Conservation (phyloP, 2,113 vertebrate genomes). For the Oryzias curvinotus region DNA sequence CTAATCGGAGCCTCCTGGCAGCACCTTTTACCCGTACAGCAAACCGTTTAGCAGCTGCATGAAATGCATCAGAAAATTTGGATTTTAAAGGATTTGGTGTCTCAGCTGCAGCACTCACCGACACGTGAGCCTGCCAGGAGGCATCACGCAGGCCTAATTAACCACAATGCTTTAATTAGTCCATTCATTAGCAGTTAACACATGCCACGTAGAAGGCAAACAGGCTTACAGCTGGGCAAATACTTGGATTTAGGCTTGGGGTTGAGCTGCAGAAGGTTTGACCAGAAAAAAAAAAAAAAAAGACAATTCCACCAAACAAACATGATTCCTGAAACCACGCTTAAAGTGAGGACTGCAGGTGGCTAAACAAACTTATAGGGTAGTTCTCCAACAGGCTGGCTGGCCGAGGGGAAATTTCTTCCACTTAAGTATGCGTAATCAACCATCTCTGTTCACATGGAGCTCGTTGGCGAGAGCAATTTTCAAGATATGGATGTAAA, state of each 20-base stretch:
- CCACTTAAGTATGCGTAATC: slow-evolving; percentile 9
- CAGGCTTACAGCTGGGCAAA: slow-evolving; percentile 74
- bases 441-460: slow-evolving; percentile 20
- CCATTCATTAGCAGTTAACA: slow-evolving; percentile 72
- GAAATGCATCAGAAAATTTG: slow-evolving; percentile 27
- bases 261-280: slow-evolving; percentile 39
- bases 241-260: slow-evolving; percentile 47
- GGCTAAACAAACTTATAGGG: background rate
- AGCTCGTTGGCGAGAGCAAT: slow-evolving; percentile 25
- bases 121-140: slow-evolving; percentile 3
- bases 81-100: slow-evolving; percentile 18
- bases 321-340: background rate
- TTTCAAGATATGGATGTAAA: slow-evolving; percentile 44
- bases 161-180: slow-evolving; percentile 67
- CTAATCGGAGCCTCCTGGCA: slow-evolving; percentile 55
- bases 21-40: slow-evolving; percentile 52
- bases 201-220: slow-evolving; percentile 55
- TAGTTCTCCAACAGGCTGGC: background rate
- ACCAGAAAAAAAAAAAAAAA: background rate
- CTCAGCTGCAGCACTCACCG: slow-evolving; percentile 11
- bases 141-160: slow-evolving; percentile 67
- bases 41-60: slow-evolving; percentile 41
- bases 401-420: slow-evolving; percentile 8
- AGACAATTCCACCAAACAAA: slow-evolving; percentile 2
- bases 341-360: background rate